Percentiles rank a stretch among this genome's conserved stretches.
Evolutionary conservation across 2,113 vertebrate genomes (phyloP).

Genomic region (Xyliphius kryptos): DNA sequence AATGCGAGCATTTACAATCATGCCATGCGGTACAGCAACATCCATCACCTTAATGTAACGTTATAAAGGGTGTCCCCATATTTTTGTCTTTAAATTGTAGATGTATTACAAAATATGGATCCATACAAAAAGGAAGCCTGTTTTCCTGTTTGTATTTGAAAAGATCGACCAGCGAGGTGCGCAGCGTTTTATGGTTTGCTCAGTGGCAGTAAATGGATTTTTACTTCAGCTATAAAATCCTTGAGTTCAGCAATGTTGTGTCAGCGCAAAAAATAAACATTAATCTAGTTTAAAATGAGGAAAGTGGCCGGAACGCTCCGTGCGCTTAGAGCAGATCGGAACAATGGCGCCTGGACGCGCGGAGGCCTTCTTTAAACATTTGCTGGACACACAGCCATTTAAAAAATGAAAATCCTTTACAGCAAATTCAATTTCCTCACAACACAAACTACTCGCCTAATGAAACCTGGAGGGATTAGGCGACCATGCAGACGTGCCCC

Average conservation of each 20-base stretch:
- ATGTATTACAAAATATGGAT: too few species aligned
- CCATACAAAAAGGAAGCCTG: too few species aligned
- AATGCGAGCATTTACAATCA: too few species aligned
- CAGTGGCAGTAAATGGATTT: conserved; percentile 17
- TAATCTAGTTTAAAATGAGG: conserved; percentile 27
- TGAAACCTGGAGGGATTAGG: conserved; percentile 59
- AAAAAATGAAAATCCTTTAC: conserved; percentile 38
- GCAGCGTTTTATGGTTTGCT: too few species aligned
- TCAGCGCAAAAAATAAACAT: conserved; percentile 32
- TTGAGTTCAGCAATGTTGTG: conserved; percentile 10
- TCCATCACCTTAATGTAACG: too few species aligned
- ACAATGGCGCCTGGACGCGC: conserved; percentile 13
- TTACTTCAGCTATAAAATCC: conserved; percentile 15
- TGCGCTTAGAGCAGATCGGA: conserved; percentile 20
- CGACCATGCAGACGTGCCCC: conserved; percentile 31
- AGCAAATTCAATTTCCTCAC: conserved; percentile 41
- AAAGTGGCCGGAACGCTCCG: conserved; percentile 16
- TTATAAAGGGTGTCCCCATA: too few species aligned
- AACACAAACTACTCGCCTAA: conserved; percentile 47
- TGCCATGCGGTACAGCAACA: too few species aligned
- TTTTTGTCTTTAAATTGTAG: too few species aligned
- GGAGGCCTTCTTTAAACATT: conserved; percentile 35
- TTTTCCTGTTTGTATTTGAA: too few species aligned
- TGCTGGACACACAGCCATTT: conserved; percentile 47
- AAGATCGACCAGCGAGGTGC: too few species aligned